Base-by-base conservation (phyloP, 53 echinoderm and acorn worm genomes). In the Actinopyga echinites region DNA sequence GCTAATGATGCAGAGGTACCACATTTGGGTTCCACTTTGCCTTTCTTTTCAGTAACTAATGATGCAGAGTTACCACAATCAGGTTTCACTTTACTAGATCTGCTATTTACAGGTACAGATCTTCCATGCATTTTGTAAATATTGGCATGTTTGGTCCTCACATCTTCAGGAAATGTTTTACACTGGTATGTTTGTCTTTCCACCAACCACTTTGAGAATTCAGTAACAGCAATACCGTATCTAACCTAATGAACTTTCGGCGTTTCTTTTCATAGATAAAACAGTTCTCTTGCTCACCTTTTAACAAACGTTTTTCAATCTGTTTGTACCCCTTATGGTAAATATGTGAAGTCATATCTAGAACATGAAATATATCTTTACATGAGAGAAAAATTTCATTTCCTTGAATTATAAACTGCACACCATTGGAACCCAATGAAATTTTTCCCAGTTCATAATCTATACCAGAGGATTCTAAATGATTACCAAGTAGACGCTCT, bases 111-210 rank as follows among this genome's bases (percentile, higher is more conserved):
- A 3, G 64, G 22, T 64, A 64, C 64, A 21, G 30, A 64, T 23
- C 64, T 26, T 64, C 64, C 64, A 64, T 31, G 30, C 28, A 26
- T 26, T 64, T 64, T 25, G 28, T 12, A 21, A 11, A 21, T 26
- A 64, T 64, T 64, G 64, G 23, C 64, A 64, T 69, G 69, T 36
- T 12, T 69, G 36, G 13, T 35, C 35, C 13, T 15, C 13, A 69
- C 12, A 15, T 69, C 17, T 69, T 69, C n/a, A n/a, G n/a, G n/a
- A n/a, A n/a, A n/a, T n/a, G n/a, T n/a, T n/a, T n/a, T n/a, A n/a
- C n/a, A n/a, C n/a, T n/a, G n/a, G n/a, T 77, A 32, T 77, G 53
- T 29, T 77, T 77, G 29, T 77, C 45, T 49, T 77, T 77, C 77
- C 77, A 53, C 77, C 77, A 77, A 30, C 53, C 77, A 52, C 52